These are phyloP conservation scores for Phoebastria nigripes DNA, from an alignment of 2,797 vertebrate genomes.

Conservation along the genomic window DNA sequence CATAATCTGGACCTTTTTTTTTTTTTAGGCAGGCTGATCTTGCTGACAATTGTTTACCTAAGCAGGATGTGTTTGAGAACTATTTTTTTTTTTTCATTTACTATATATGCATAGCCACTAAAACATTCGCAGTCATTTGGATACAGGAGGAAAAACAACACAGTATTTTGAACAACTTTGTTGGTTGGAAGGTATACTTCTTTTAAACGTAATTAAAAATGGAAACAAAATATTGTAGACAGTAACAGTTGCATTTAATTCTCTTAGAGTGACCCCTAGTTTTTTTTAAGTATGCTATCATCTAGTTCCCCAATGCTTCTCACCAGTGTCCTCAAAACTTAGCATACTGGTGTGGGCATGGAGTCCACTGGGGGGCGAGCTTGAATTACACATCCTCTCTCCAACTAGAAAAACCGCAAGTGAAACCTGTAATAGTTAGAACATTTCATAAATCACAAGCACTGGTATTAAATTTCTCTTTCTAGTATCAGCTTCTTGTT, in stretches of 20 bases:
- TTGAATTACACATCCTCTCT: conserved; percentile 45
- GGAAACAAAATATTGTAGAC: not conserved
- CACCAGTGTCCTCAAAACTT: not conserved
- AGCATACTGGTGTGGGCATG: not conserved
- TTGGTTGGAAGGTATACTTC: not conserved
- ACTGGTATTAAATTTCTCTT: conserved; percentile 15
- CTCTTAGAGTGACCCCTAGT: not conserved
- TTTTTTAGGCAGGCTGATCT: not conserved
- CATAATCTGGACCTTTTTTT: conserved; percentile 9
- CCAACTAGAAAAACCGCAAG: not conserved
- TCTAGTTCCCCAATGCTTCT: not conserved
- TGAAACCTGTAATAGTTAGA: not conserved
- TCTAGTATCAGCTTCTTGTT: conserved; percentile 34
- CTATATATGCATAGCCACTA: not conserved
- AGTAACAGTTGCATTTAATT: not conserved
- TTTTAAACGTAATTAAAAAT: not conserved
- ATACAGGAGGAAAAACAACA: not conserved
- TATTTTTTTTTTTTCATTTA: not conserved
- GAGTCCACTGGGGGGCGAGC: conserved; percentile 74
- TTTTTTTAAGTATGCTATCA: not conserved
- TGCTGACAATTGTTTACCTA: not conserved
- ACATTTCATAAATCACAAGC: conserved; percentile 12
- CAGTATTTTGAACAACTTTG: not conserved
- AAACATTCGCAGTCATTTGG: not conserved
- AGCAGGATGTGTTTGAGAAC: not conserved